A percentile compares a stretch with the other conserved stretches of the same genome.
These are phyloP conservation scores for Acronicta alni DNA, from an alignment of 2,888 invertebrate genomes.

Conservation along the genomic window DNA sequence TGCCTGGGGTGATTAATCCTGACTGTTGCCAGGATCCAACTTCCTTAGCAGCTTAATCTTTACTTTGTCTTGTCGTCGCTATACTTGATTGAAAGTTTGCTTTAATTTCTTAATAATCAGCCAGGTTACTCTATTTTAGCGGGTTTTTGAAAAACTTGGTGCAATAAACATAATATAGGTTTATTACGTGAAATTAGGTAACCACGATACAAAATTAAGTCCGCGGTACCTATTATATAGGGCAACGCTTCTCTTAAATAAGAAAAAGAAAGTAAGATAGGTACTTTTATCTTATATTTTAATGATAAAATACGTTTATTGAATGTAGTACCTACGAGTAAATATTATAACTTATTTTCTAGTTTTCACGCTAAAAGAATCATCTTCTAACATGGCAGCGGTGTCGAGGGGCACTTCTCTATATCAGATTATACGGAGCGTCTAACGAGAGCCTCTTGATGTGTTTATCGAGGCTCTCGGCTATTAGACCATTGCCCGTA, in stretches of 20 bases:
- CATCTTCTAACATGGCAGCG: neutral
- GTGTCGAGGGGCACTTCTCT: constrained; percentile 9
- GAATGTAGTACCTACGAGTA: neutral
- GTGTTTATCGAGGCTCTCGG: constrained; percentile 28
- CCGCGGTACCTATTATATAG: too few species aligned
- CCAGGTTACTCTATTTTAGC: constrained; percentile 7
- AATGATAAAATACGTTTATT: too few species aligned
- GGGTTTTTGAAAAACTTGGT: too few species aligned
- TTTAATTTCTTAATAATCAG: constrained; percentile 27
- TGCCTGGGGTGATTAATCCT: constrained; percentile 38
- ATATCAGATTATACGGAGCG: constrained; percentile 10
- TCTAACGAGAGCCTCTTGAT: constrained; percentile 21
- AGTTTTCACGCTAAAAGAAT: neutral
- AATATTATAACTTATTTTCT: neutral
- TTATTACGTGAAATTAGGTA: too few species aligned
- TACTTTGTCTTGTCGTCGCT: constrained; percentile 34
- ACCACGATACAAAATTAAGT: too few species aligned
- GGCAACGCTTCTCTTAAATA: too few species aligned
- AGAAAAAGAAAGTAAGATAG: too few species aligned
- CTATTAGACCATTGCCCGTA: constrained; percentile 18
- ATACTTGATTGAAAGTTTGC: constrained; percentile 35
- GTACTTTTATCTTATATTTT: too few species aligned
- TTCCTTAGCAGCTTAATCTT: constrained; percentile 41
- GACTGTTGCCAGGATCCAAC: constrained; percentile 37
- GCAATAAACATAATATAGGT: too few species aligned